phyloP scores from a whole-genome alignment of 2,797 vertebrate genomes.

The Tympanoctomys barrerae region DNA sequence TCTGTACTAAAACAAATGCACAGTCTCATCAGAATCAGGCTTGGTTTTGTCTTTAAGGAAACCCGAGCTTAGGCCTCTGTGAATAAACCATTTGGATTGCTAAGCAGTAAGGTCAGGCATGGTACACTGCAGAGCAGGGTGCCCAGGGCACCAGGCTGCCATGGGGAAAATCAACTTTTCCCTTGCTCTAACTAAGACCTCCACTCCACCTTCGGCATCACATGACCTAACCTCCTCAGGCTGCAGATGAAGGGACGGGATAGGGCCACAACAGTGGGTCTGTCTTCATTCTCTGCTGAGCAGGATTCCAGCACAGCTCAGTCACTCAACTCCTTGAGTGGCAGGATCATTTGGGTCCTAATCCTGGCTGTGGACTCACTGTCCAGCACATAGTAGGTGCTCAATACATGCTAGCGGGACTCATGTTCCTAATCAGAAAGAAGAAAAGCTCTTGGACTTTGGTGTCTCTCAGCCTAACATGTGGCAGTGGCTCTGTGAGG shows the following conservation, averaged over 20 bases:
- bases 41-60: neutral
- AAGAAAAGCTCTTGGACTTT: neutral
- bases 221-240: neutral
- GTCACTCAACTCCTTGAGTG: neutral
- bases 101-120: constrained; percentile 25
- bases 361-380: neutral
- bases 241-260: neutral
- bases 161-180: neutral
- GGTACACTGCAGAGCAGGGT: neutral
- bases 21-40: neutral
- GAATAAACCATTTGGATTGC: constrained; percentile 27
- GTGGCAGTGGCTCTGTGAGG: neutral
- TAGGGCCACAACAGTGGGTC: fast-evolving
- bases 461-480: neutral
- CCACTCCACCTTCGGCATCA: neutral
- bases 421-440: neutral
- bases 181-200: neutral
- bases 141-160: neutral
- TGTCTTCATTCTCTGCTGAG: neutral
- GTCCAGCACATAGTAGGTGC: neutral
- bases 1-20: neutral
- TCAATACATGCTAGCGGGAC: neutral
- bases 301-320: neutral
- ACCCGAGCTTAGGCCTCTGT: neutral
- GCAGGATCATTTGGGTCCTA: neutral